Evolutionary conservation across 1,140 invertebrate species (phyloP).

Genomic region (Dreissena polymorpha): DNA sequence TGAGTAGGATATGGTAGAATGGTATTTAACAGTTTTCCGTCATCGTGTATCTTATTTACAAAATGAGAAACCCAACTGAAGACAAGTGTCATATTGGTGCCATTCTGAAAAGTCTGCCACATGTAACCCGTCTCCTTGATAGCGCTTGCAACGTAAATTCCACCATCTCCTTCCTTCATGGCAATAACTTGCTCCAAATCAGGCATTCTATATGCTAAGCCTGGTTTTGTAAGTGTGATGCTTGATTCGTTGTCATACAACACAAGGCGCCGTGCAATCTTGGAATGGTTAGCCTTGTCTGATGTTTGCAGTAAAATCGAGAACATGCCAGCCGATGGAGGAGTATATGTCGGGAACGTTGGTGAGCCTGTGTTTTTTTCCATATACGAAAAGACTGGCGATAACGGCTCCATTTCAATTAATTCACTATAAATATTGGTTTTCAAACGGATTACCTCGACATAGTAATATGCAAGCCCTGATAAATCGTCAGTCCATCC

Average conservation of each 20-base stretch:
- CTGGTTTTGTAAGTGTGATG: constrained; percentile 81
- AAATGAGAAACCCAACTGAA: constrained; percentile 29
- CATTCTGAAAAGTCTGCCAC: constrained; percentile 9
- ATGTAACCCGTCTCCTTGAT: constrained; percentile 21
- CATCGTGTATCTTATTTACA: constrained; percentile 33
- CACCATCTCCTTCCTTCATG: constrained; percentile 5
- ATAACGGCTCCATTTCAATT: constrained; percentile 3
- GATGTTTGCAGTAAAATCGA: constrained; percentile 19
- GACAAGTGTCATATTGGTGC: constrained; percentile 8
- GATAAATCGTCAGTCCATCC: constrained; percentile 14
- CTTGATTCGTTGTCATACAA: constrained; percentile 77
- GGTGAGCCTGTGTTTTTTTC: not conserved
- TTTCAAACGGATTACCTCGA: not conserved
- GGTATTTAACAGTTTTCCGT: constrained; percentile 18
- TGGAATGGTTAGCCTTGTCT: constrained; percentile 33
- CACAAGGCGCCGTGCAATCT: constrained; percentile 15
- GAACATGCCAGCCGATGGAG: constrained; percentile 17
- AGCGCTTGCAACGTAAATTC: constrained; percentile 25
- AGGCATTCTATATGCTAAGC: not conserved
- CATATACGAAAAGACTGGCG: not conserved
- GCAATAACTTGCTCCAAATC: not conserved
- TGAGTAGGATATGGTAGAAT: constrained; percentile 27
- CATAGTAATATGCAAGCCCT: not conserved
- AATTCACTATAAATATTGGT: constrained; percentile 10
- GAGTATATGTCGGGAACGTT: constrained; percentile 11